Evolutionary conservation across 30 jellyfish, hydroid and myxozoan species (phyloP).

Genomic region (Hydra vulgaris): DNA sequence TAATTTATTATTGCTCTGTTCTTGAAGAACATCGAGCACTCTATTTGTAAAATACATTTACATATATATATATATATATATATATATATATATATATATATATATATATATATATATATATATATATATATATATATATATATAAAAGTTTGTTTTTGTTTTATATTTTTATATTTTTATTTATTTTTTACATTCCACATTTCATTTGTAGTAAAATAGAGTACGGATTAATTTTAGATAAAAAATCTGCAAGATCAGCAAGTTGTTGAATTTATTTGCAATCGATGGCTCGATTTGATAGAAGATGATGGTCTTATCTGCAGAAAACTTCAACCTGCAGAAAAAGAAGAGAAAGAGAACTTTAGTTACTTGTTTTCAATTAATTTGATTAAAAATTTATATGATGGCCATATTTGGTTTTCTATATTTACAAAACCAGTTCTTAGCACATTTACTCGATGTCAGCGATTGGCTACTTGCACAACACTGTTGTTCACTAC

Average conservation of each 20-base stretch:
- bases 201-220: no score
- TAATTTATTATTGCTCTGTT: no score
- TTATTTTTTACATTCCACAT: no score
- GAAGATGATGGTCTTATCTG: conserved; percentile 87
- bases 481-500: conserved; percentile 57
- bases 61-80: no score
- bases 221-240: no score
- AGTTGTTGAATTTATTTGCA: conserved; percentile 59
- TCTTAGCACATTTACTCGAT: conserved; percentile 71
- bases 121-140: no score
- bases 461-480: conserved; percentile 89
- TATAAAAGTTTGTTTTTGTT: no score
- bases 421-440: conserved; percentile 91
- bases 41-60: no score
- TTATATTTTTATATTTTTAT: no score
- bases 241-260: conserved; percentile 47
- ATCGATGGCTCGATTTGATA: conserved; percentile 92
- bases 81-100: no score
- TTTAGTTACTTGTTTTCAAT: conserved; percentile 71
- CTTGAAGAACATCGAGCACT: no score
- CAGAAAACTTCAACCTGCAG: conserved; percentile 58
- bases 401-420: conserved; percentile 96
- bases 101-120: no score
- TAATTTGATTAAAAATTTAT: conserved; percentile 75
- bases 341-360: conserved; percentile 67